Conservation (phyloP, 1,140 invertebrate species). For the Coptotermes formosanus region DNA sequence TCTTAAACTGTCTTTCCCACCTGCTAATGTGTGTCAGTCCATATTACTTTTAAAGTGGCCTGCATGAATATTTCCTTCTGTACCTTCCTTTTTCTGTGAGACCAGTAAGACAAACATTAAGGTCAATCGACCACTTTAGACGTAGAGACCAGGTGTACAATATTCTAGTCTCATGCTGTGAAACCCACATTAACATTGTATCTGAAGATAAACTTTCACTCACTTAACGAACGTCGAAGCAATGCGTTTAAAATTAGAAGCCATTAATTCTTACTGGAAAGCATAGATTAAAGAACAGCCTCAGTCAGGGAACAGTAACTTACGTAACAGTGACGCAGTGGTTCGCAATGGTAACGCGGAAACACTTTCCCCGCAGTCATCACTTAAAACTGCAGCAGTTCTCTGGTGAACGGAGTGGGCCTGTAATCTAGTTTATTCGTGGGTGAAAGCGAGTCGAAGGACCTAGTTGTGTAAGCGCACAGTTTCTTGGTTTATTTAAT, state of each 20-base stretch:
- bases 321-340: neutral
- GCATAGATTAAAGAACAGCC: neutral
- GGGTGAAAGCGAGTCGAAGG: too few relatives aligned
- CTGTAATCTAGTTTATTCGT: too few relatives aligned
- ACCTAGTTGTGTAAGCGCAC: too few relatives aligned
- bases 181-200: conserved; percentile 10
- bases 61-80: neutral
- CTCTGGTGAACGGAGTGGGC: too few relatives aligned
- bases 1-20: too few relatives aligned
- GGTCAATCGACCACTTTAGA: neutral
- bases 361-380: too few relatives aligned
- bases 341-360: too few relatives aligned
- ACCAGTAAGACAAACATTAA: neutral
- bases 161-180: neutral
- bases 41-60: neutral
- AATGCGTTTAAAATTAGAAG: conserved; percentile 11
- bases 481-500: too few relatives aligned
- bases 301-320: neutral
- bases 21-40: too few relatives aligned
- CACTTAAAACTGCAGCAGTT: too few relatives aligned
- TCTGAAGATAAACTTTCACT: neutral
- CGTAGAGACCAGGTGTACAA: neutral
- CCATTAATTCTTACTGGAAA: neutral
- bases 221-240: neutral
- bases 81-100: neutral